Evolutionary conservation across 1,140 invertebrate species (phyloP), one percentile per base, ranked within the genome.

Genomic region (Phocides pigmalion): DNA sequence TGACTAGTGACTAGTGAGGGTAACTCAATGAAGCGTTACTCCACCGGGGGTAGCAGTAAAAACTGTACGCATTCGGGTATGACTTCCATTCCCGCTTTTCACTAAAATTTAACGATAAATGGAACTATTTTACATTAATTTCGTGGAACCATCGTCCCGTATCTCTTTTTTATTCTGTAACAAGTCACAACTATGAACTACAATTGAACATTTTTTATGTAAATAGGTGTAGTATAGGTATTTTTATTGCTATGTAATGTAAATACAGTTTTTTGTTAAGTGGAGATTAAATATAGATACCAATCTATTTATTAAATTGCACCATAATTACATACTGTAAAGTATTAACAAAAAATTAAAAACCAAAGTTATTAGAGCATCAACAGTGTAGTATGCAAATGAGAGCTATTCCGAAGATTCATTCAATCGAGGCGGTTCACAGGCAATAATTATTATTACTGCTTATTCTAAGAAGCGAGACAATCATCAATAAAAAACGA

Each of bases 401-500:
- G 54, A 62, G 47, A 42, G 49, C 46, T 46, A 63, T 64, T 64
- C 66, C 46, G 58, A 66, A 70, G 62, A 67, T 72, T 51, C 64
- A 77, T 68, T 72, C 62, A 66, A 72, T 68, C 63, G 66, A 14
- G 4, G 47, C 64, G 54, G 72, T 68, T 75, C 63, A 62, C 71
- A 74, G 64, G 72, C 64, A 67, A 72, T 71, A 72, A 75, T 74
- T 42, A 72, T 66, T 51, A 62, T 73, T 64, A 72, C 35, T 72
- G 63, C 53, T 66, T 70, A 71, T 81, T 79, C 76, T 72, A 66
- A 74, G 76, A 82, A 79, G 56, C 62, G 47, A 79, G 67, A 84
- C 80, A 85, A 84, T 84, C 73, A 77, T 68, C 81, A 72, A 79
- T 84, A 84, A 86, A 81, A 74, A 80, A 80, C 73, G 67, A 71